Evolutionary conservation across 1,140 invertebrate species (phyloP).

Genomic region (Camponotus floridanus): DNA sequence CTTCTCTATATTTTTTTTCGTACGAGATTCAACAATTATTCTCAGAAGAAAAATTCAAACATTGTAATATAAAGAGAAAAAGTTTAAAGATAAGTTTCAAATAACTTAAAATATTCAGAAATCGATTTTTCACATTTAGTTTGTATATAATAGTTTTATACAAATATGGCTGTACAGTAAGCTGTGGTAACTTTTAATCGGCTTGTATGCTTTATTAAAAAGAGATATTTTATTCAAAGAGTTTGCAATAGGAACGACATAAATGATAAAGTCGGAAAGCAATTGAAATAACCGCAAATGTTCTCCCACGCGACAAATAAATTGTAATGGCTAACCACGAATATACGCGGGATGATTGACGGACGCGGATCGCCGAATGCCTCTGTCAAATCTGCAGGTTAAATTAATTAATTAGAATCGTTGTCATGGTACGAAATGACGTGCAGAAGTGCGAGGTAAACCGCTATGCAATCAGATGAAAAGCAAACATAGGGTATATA

Average conservation of each 20-base stretch:
- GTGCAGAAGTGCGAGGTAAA: slow-evolving; percentile 49
- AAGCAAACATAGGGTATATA: slow-evolving; percentile 47
- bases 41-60: neutral
- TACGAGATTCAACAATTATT: neutral
- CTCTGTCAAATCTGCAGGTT: slow-evolving; percentile 45
- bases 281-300: neutral
- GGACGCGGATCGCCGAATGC: slow-evolving; percentile 12
- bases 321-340: slow-evolving; percentile 21
- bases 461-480: slow-evolving; percentile 58
- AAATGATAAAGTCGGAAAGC: neutral
- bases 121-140: neutral
- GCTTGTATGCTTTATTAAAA: neutral
- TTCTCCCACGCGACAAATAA: slow-evolving; percentile 25
- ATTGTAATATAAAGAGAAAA: neutral
- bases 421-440: slow-evolving; percentile 50
- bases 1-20: neutral
- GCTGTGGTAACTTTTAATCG: neutral
- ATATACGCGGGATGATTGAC: slow-evolving; percentile 35
- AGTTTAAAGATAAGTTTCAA: neutral
- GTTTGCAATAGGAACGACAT: neutral
- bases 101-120: neutral
- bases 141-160: neutral
- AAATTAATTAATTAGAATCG: slow-evolving; percentile 63
- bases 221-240: neutral
- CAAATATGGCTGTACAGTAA: neutral